Evolutionary conservation across 2,888 invertebrate species (phyloP).

Genomic region (Byasa hedistus): DNA sequence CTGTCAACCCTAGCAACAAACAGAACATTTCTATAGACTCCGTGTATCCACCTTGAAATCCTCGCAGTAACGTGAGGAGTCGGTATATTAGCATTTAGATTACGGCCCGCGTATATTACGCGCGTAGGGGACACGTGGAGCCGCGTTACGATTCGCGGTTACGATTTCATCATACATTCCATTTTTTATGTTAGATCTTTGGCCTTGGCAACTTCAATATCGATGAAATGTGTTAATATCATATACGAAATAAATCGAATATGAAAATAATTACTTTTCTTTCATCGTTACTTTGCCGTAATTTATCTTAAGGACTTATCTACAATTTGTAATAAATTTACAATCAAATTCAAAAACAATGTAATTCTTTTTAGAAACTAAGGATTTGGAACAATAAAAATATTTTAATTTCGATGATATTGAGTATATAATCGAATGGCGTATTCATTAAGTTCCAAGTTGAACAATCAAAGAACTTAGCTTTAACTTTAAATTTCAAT

Average conservation of each 20-base stretch:
- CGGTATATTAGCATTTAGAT: conserved; percentile 73
- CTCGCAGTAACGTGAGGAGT: conserved; percentile 47
- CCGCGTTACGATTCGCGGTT: conserved; percentile 31
- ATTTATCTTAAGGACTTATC: not conserved
- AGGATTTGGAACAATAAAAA: no score
- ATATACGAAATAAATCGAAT: not conserved
- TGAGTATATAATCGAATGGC: no score
- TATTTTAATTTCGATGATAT: no score
- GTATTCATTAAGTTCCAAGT: no score
- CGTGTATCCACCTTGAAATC: conserved; percentile 38
- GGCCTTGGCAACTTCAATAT: not conserved
- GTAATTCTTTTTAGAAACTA: no score
- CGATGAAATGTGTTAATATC: not conserved
- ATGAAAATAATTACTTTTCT: not conserved
- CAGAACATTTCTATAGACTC: conserved; percentile 29
- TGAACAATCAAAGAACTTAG: no score
- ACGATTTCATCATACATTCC: conserved; percentile 10
- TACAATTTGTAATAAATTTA: no score
- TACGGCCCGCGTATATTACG: conserved; percentile 47
- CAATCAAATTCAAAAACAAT: no score
- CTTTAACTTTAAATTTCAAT: no score
- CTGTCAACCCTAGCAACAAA: conserved; percentile 24
- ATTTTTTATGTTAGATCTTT: conserved; percentile 11
- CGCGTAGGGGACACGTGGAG: conserved; percentile 50
- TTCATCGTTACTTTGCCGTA: not conserved